Conservation (phyloP, 2,797 vertebrate species). For the Arrhamphus sclerolepis region DNA sequence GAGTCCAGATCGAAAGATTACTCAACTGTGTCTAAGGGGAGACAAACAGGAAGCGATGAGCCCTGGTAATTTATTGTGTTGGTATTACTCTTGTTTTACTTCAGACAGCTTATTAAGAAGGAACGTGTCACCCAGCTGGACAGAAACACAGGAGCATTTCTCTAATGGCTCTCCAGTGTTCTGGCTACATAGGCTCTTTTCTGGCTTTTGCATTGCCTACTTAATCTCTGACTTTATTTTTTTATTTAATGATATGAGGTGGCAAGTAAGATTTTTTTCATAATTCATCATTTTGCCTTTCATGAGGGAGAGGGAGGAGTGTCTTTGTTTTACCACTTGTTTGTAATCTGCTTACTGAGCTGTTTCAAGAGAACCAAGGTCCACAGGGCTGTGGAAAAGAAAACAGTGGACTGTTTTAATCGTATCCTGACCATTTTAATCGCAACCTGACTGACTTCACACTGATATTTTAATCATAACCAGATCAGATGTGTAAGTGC, state of each 20-base stretch:
- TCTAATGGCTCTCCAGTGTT: slow-evolving; percentile 55
- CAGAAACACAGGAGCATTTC: slow-evolving; percentile 52
- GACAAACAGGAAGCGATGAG: slow-evolving; percentile 67
- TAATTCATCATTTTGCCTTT: slow-evolving; percentile 74
- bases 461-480: background rate
- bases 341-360: slow-evolving; percentile 69
- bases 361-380: slow-evolving; percentile 57
- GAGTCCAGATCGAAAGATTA: slow-evolving; percentile 66
- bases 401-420: slow-evolving; percentile 6
- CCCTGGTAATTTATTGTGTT: slow-evolving; percentile 72
- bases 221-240: slow-evolving; percentile 49
- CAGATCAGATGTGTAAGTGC: no score
- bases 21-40: slow-evolving; percentile 59
- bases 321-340: slow-evolving; percentile 70
- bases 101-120: slow-evolving; percentile 74
- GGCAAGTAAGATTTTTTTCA: slow-evolving; percentile 72
- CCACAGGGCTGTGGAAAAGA: slow-evolving; percentile 26
- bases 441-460: no score
- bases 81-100: slow-evolving; percentile 70
- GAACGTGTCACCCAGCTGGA: slow-evolving; percentile 55
- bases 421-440: no score
- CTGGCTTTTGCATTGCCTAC: slow-evolving; percentile 49
- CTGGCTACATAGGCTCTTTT: slow-evolving; percentile 69
- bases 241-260: slow-evolving; percentile 58
- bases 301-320: slow-evolving; percentile 47